These are phyloP conservation scores for Epirrhoe alternata DNA, from an alignment of 2,888 invertebrate genomes.

Conservation along the genomic window DNA sequence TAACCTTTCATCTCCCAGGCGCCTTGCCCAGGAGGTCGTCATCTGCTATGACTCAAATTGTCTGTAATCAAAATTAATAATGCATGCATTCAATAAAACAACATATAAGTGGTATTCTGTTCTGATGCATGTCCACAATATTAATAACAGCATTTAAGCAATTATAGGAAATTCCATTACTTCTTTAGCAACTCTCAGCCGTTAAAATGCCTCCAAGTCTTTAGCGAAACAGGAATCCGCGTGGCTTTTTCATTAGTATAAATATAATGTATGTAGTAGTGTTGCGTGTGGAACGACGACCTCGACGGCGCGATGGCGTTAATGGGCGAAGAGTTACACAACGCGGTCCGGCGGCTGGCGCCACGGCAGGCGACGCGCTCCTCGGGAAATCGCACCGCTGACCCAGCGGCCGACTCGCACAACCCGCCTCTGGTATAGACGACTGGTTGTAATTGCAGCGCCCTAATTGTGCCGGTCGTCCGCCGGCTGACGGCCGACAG, in stretches of 20 bases:
- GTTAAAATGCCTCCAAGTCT: conserved; percentile 33
- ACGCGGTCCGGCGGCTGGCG: conserved; percentile 69
- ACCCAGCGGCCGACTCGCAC: conserved; percentile 77
- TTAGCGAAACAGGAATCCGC: conserved; percentile 48
- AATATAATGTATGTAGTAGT: conserved; percentile 32
- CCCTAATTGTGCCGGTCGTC: conserved; percentile 78
- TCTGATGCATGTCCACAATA: conserved; percentile 28
- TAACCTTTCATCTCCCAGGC: conserved; percentile 7
- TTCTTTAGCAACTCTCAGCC: conserved; percentile 33
- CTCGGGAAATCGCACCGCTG: conserved; percentile 80
- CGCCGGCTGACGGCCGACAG: conserved; percentile 64
- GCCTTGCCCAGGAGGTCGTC: conserved; percentile 1
- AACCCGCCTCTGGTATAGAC: conserved; percentile 46
- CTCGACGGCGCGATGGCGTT: conserved; percentile 68
- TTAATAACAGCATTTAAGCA: conserved; percentile 31
- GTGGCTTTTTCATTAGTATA: conserved; percentile 53
- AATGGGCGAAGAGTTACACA: conserved; percentile 77
- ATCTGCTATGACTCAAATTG: conserved; percentile 12
- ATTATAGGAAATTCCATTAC: conserved; percentile 34
- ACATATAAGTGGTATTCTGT: conserved; percentile 21
- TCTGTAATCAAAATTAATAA: conserved; percentile 30
- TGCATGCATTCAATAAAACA: conserved; percentile 23
- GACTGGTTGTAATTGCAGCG: conserved; percentile 78
- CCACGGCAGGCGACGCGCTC: conserved; percentile 48
- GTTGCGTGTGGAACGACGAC: conserved; percentile 76